Evolutionary conservation across 1,140 invertebrate species (phyloP).

Genomic region (Trinorchestia longiramus): DNA sequence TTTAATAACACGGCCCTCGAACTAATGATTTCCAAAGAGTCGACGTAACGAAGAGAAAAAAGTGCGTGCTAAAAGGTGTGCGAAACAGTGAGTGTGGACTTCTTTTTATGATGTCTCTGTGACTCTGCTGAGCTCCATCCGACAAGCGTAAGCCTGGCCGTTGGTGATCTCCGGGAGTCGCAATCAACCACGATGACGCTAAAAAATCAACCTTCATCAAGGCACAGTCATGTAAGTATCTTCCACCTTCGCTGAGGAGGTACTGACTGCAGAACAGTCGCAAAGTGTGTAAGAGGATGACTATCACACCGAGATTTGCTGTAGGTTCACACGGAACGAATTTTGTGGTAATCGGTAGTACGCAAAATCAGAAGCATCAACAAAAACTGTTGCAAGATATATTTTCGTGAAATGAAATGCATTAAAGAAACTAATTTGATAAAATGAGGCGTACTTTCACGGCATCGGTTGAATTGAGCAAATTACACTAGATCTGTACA

Average conservation of each 20-base stretch:
- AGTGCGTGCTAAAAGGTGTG: not conserved
- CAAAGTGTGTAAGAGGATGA: not conserved
- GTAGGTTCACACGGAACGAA: not conserved
- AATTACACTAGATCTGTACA: not conserved
- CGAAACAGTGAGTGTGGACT: not conserved
- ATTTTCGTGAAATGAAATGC: not conserved
- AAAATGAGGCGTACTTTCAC: not conserved
- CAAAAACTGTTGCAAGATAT: too few relatives aligned
- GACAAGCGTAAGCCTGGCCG: not conserved
- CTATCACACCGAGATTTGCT: not conserved
- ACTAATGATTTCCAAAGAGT: not conserved
- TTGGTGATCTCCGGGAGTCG: slow-evolving; percentile 6
- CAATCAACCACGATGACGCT: slow-evolving; percentile 29
- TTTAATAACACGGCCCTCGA: not conserved
- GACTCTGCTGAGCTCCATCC: not conserved
- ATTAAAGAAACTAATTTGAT: not conserved
- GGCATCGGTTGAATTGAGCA: not conserved
- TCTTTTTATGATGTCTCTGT: not conserved
- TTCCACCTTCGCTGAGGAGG: not conserved
- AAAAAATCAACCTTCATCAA: not conserved
- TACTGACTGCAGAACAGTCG: not conserved
- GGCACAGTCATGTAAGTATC: not conserved
- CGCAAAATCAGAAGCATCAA: not conserved
- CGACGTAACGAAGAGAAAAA: not conserved
- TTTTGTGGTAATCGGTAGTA: not conserved